Conservation (phyloP, 2,113 vertebrate species). For the Cavia porcellus region DNA sequence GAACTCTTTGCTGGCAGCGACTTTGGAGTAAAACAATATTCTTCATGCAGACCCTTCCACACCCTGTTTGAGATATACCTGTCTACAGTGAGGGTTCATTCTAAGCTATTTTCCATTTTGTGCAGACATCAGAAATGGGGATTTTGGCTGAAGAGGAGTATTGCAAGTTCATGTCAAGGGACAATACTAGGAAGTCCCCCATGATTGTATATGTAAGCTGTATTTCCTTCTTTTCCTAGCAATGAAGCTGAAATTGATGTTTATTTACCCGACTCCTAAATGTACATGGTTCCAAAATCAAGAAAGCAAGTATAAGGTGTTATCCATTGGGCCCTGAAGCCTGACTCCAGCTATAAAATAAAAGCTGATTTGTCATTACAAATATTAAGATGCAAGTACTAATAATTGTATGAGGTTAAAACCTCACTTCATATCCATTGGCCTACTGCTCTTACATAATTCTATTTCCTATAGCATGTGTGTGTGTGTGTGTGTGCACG, state of each 20-base stretch:
- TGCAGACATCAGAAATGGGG: background rate
- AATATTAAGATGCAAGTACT: background rate
- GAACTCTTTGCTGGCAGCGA: background rate
- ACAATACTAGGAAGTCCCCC: background rate
- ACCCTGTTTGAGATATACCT: background rate
- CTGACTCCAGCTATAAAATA: background rate
- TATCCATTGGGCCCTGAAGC: background rate
- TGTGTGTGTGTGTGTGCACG: too few relatives aligned
- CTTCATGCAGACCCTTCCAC: background rate
- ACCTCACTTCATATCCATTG: background rate
- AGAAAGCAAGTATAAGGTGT: background rate
- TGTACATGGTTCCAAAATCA: slow-evolving; percentile 10
- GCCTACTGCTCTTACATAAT: background rate
- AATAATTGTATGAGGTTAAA: background rate
- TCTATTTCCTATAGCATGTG: background rate
- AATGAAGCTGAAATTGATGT: background rate
- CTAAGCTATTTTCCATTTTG: background rate
- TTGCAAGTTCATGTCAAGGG: background rate
- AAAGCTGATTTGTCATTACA: background rate
- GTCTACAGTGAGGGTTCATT: rapidly evolving
- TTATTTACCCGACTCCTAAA: background rate
- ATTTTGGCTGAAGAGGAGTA: rapidly evolving
- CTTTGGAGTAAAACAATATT: background rate
- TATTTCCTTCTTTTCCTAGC: background rate
- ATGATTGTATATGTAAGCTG: background rate